phyloP scores from a whole-genome alignment of 2,113 vertebrate genomes.

The Nyctereutes procyonoides region DNA sequence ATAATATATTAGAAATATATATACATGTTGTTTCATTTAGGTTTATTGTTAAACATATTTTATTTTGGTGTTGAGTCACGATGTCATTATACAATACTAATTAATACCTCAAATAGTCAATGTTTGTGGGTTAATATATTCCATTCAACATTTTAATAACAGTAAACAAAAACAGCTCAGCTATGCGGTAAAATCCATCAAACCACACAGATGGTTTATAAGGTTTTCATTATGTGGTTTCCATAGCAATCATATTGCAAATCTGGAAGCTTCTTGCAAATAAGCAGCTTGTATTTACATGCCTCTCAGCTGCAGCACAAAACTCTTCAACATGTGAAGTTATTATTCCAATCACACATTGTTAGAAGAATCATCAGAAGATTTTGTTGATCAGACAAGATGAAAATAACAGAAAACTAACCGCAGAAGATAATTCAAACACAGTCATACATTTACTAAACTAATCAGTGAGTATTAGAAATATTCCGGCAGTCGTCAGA shows the following conservation, averaged over 20 bases:
- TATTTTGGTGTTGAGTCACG: conserved; percentile 75
- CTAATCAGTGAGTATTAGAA: conserved; percentile 62
- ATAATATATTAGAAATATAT: conserved; percentile 37
- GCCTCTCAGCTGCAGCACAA: conserved; percentile 85
- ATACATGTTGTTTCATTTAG: conserved; percentile 66
- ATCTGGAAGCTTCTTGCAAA: conserved; percentile 91
- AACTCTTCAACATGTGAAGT: conserved; percentile 83
- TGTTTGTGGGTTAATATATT: conserved; percentile 84
- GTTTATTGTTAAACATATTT: conserved; percentile 76
- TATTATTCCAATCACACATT: conserved; percentile 88
- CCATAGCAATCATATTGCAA: conserved; percentile 92
- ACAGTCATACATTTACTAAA: conserved; percentile 51
- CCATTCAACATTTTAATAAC: conserved; percentile 86
- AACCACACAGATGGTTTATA: conserved; percentile 90
- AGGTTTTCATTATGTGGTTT: conserved; percentile 91
- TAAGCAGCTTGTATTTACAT: conserved; percentile 92
- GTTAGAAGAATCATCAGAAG: conserved; percentile 82
- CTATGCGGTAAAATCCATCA: conserved; percentile 88
- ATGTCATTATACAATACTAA: conserved; percentile 79
- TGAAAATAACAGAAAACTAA: conserved; percentile 78
- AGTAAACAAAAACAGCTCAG: conserved; percentile 90
- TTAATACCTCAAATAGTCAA: conserved; percentile 83
- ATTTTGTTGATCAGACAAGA: conserved; percentile 82
- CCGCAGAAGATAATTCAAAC: conserved; percentile 72
- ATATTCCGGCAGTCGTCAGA: conserved; percentile 36